Conservation (phyloP, 2,888 invertebrate species). For the Catocala nupta region DNA sequence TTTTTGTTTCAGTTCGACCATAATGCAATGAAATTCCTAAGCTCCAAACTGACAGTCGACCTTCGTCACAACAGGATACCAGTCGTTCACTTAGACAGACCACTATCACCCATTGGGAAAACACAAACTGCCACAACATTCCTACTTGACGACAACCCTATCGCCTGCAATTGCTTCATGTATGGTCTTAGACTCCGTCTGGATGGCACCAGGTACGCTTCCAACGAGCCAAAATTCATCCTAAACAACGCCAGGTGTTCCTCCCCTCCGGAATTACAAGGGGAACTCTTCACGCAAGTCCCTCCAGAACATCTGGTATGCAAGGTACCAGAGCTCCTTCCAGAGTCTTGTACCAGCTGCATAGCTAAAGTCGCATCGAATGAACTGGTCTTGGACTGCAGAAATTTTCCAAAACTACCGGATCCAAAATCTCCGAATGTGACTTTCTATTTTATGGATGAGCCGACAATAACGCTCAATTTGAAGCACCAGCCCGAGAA, state of each 20-base stretch:
- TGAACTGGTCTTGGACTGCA: constrained; percentile 23
- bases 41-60: constrained; percentile 25
- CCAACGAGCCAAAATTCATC: constrained; percentile 12
- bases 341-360: constrained; percentile 15
- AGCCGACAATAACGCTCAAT: constrained; percentile 7
- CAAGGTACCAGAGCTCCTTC: constrained; percentile 2
- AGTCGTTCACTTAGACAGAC: constrained; percentile 6
- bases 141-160: constrained; percentile 58
- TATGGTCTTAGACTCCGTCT: constrained; percentile 39
- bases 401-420: neutral
- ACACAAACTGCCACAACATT: constrained; percentile 22
- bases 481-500: constrained; percentile 4
- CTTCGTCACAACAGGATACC: constrained; percentile 59
- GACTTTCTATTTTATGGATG: constrained; percentile 8
- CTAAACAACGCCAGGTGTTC: constrained; percentile 24
- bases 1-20: constrained; percentile 27
- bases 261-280: constrained; percentile 20
- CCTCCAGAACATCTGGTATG: constrained; percentile 16
- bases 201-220: accelerated
- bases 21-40: constrained; percentile 21
- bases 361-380: neutral
- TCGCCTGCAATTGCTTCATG: constrained; percentile 59
- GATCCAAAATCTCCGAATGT: neutral
- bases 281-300: constrained; percentile 4
- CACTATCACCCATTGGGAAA: neutral